Conservation (phyloP, 2,888 invertebrate genomes). For the Junonia oenone region DNA sequence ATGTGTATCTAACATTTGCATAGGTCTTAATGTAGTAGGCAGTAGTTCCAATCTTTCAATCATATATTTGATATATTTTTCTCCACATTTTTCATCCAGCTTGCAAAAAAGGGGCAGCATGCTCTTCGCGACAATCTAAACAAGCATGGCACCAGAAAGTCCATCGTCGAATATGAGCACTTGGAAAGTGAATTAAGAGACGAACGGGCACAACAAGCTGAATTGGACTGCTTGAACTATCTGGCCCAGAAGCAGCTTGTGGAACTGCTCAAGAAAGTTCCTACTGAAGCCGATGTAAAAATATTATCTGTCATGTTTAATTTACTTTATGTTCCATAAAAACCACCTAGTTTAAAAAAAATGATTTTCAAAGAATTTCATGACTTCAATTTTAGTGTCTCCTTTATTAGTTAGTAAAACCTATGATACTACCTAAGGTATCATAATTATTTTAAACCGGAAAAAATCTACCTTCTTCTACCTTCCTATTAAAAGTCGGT, state of each 20-base stretch:
- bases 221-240: conserved; percentile 73
- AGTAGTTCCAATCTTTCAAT: background rate
- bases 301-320: too few species aligned
- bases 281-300: conserved; percentile 66
- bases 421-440: too few species aligned
- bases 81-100: conserved; percentile 37
- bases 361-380: too few species aligned
- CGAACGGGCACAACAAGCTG: conserved; percentile 68
- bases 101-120: conserved; percentile 67
- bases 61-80: background rate
- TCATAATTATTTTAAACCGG: too few species aligned
- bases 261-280: conserved; percentile 58
- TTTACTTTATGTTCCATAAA: too few species aligned
- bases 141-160: conserved; percentile 70
- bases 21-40: too few species aligned
- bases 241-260: conserved; percentile 61
- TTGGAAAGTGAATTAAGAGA: conserved; percentile 73
- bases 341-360: too few species aligned
- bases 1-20: too few species aligned
- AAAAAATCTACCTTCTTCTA: too few species aligned
- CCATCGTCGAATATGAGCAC: conserved; percentile 74
- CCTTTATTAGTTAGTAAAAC: too few species aligned
- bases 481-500: too few species aligned
- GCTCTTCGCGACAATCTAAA: conserved; percentile 69
- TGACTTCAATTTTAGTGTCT: too few species aligned